These are phyloP conservation scores for Cosmorhoe ocellata DNA, from an alignment of 2,888 invertebrate genomes.

Conservation along the genomic window DNA sequence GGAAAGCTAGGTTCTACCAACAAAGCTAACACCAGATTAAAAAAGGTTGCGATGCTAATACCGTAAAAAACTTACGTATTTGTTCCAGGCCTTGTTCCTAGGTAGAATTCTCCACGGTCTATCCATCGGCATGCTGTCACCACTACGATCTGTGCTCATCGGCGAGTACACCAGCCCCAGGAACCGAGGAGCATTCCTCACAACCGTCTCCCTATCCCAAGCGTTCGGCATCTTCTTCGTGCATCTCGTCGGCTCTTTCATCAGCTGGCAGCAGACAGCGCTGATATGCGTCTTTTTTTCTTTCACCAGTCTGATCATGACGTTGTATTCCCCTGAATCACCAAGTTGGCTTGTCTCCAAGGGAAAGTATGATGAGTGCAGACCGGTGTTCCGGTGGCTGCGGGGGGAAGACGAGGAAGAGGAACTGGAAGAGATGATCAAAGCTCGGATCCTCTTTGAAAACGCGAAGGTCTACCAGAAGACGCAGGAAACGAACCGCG, in stretches of 20 bases:
- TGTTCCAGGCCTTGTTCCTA: constrained; percentile 51
- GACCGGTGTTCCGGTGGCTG: constrained; percentile 76
- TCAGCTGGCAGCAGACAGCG: constrained; percentile 80
- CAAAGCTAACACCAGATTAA: too few species aligned
- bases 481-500: constrained; percentile 28
- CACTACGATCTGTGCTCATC: constrained; percentile 73
- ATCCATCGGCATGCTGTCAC: constrained; percentile 74
- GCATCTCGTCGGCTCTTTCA: constrained; percentile 82
- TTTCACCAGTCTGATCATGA: constrained; percentile 65
- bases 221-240: constrained; percentile 82
- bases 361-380: constrained; percentile 74
- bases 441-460: constrained; percentile 47
- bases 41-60: too few species aligned
- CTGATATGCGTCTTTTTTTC: constrained; percentile 70
- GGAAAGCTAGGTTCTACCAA: too few species aligned
- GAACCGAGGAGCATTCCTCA: constrained; percentile 82
- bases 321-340: constrained; percentile 79
- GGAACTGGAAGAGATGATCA: constrained; percentile 60
- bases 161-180: constrained; percentile 80
- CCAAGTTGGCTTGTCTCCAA: constrained; percentile 83
- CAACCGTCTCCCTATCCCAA: constrained; percentile 80
- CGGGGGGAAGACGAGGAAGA: constrained; percentile 74
- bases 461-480: constrained; percentile 39
- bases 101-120: constrained; percentile 64
- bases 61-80: not conserved